Percentiles rank a stretch among this genome's conserved stretches.
phyloP scores from a whole-genome alignment of 2,797 vertebrate genomes.

The Ambastaia sidthimunki region DNA sequence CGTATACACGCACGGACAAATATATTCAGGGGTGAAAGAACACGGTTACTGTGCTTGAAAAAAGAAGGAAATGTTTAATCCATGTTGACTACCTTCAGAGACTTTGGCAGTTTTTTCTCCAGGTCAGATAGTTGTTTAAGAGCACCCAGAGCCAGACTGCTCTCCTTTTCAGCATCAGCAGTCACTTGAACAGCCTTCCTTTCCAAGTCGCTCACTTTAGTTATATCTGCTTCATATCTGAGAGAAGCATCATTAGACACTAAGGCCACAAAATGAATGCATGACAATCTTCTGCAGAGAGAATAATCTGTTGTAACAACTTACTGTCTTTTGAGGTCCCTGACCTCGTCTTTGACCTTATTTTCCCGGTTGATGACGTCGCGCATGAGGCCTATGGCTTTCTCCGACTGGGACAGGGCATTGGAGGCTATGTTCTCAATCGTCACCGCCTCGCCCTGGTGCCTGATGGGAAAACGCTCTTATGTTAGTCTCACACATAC shows the following conservation, averaged over 20 bases:
- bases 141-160: slow-evolving; percentile 61
- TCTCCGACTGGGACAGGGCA: slow-evolving; percentile 69
- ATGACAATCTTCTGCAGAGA: not conserved
- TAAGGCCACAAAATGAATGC: not conserved
- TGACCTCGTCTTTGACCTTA: slow-evolving; percentile 68
- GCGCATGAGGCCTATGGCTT: slow-evolving; percentile 73
- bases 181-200: slow-evolving; percentile 62
- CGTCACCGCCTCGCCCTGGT: slow-evolving; percentile 69
- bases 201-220: slow-evolving; percentile 68
- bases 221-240: slow-evolving; percentile 70
- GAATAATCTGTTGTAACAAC: slow-evolving; percentile 3
- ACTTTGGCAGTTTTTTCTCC: slow-evolving; percentile 62
- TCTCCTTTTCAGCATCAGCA: slow-evolving; percentile 66
- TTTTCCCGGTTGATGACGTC: slow-evolving; percentile 68
- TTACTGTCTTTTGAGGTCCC: slow-evolving; percentile 61
- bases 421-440: slow-evolving; percentile 69
- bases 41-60: no score
- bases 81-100: slow-evolving; percentile 67
- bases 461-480: slow-evolving; percentile 73
- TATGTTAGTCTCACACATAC: not conserved
- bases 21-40: no score
- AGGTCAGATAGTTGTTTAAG: slow-evolving; percentile 67
- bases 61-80: no score
- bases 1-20: not conserved
- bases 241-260: not conserved